phyloP scores from a whole-genome alignment of 1,140 invertebrate genomes.

The Brachionus paranguensis region DNA sequence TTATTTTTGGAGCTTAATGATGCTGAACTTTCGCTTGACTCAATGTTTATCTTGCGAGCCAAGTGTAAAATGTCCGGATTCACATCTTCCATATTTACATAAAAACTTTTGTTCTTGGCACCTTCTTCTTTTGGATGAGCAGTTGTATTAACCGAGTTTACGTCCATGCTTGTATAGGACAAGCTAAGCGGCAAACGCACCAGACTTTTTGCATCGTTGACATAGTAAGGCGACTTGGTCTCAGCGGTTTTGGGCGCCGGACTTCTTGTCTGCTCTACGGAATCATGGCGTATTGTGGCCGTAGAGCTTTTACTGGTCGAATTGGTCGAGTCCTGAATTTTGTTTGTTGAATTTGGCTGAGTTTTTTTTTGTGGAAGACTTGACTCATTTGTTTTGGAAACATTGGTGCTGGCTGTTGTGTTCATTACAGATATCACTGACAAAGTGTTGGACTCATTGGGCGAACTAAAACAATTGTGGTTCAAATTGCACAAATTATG shows the following conservation, averaged over 20 bases:
- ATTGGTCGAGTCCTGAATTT: conserved; percentile 1
- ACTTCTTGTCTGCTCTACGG: neutral
- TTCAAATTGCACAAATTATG: conserved; percentile 26
- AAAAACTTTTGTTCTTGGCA: neutral
- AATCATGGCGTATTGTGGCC: neutral
- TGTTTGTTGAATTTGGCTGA: neutral
- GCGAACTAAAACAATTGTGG: neutral
- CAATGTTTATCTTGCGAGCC: conserved; percentile 20
- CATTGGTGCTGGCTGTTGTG: neutral
- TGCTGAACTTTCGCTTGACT: neutral
- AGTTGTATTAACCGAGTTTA: neutral
- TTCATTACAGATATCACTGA: neutral
- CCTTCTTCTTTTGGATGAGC: neutral
- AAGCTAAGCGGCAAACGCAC: conserved; percentile 15
- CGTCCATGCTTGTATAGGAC: conserved; percentile 9
- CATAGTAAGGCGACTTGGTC: neutral
- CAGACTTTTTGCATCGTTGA: conserved; percentile 7
- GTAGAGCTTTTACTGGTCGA: neutral
- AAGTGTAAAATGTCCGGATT: conserved; percentile 33
- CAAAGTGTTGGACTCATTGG: neutral
- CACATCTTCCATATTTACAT: conserved; percentile 38
- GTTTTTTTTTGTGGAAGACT: conserved; percentile 12
- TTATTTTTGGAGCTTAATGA: neutral
- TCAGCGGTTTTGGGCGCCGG: neutral
- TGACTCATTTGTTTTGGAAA: neutral